Evolutionary conservation across 2,113 vertebrate genomes (phyloP), one percentile per base, ranked within the genome.

Genomic region (Rattus rattus): DNA sequence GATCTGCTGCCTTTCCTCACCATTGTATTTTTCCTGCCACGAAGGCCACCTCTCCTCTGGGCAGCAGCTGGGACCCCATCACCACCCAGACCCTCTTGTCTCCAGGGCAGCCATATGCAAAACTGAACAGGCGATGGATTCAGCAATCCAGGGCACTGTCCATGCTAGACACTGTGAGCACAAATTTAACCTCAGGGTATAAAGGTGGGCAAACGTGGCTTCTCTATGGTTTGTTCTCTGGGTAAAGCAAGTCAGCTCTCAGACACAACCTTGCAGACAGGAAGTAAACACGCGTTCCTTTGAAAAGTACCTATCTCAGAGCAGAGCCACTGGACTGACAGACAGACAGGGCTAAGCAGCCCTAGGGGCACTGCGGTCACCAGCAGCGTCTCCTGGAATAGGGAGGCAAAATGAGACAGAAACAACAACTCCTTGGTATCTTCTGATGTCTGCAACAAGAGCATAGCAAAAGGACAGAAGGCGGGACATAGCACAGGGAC

Each of bases 11-110:
- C 10, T 0, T 43, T 47, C n/a, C 52, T 59, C 11, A 2, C 3
- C 9, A 22, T 5, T 3, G 33, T 33, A 54, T 20, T 24, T 20
- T 39, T 73, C 12, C 33, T 26, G 33, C 36, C 47, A 3, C 1
- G 7, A 11, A 79, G 22, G 24, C n/a, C 12, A 65, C 67, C 4
- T 7, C 17, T 17, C 39, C 3, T 36, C 24, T 59, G 0, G 19
- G 16, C 12, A 26, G 59, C 0, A 69, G 54, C 20, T 7, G 28
- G 9, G n/a, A 3, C 24, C 2, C 33, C 3, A 36, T 79, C 9
- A 14, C 22, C 67, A 28, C 2, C 2, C 17, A 0, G 17, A 6
- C 3, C 24, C 24, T 12, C 69, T 14, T 2, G 0, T 12, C 49
- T 17, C 89, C 79, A 69, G 17, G 0, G 1, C 17, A 28, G 30